phyloP scores from a whole-genome alignment of 2,113 vertebrate species.

The Agapornis roseicollis region DNA sequence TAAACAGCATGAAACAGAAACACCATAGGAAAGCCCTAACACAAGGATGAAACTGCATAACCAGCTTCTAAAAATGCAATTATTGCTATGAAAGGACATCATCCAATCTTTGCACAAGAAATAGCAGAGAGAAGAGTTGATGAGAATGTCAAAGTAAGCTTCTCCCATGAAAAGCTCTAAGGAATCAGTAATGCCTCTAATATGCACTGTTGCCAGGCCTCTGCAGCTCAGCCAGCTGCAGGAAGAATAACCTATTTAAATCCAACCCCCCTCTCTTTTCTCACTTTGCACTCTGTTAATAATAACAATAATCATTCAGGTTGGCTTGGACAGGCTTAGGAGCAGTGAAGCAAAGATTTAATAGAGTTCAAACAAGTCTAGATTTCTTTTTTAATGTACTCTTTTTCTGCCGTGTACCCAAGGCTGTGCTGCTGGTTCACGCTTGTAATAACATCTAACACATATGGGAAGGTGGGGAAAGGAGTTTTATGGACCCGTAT shows the following conservation, averaged over 20 bases:
- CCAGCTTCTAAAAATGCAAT: neutral
- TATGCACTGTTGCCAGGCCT: constrained; percentile 7
- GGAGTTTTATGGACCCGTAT: neutral
- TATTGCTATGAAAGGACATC: neutral
- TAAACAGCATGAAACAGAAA: neutral
- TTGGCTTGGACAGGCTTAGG: constrained; percentile 29
- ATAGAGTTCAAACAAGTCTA: constrained; percentile 11
- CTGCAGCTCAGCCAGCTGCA: constrained; percentile 17
- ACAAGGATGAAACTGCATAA: neutral
- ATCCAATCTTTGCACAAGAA: neutral
- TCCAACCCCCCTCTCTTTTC: neutral
- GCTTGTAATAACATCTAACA: neutral
- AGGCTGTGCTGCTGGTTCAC: neutral
- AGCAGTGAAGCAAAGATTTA: constrained; percentile 42
- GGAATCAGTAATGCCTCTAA: neutral
- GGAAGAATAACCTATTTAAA: constrained; percentile 34
- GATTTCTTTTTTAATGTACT: neutral
- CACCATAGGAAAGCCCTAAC: neutral
- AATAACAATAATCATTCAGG: constrained; percentile 50
- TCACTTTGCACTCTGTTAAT: constrained; percentile 7
- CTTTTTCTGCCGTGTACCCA: neutral
- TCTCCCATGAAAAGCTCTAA: constrained; percentile 14
- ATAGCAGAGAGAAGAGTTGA: neutral
- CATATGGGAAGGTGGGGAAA: neutral
- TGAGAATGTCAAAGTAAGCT: constrained; percentile 7